A percentile compares a stretch with the other conserved stretches of the same genome.
These are phyloP conservation scores for Andricus grossulariae DNA, from an alignment of 1,140 invertebrate species.

Conservation along the genomic window DNA sequence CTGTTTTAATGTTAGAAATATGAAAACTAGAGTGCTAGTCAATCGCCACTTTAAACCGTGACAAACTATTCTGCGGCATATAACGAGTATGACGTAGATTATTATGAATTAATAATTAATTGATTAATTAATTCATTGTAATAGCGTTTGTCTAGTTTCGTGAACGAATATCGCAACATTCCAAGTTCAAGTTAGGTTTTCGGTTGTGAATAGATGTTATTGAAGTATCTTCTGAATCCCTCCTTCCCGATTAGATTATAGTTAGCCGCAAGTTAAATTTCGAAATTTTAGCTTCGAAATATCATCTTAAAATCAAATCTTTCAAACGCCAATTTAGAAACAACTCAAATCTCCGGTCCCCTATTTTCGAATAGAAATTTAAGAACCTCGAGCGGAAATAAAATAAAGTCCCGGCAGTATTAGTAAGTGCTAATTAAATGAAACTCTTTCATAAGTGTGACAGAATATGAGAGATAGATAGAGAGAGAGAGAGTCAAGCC, in stretches of 20 bases:
- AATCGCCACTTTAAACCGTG: constrained; percentile 28
- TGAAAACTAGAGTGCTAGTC: constrained; percentile 17
- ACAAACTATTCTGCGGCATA: constrained; percentile 32
- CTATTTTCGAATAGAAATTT: too few relatives aligned
- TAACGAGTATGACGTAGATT: constrained; percentile 23
- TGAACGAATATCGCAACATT: background rate
- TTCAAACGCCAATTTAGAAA: too few relatives aligned
- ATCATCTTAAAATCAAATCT: too few relatives aligned
- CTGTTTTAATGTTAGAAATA: constrained; percentile 3
- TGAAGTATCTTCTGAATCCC: too few relatives aligned
- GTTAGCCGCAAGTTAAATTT: too few relatives aligned
- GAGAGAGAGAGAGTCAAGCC: background rate
- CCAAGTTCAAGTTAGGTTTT: background rate
- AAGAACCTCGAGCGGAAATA: background rate
- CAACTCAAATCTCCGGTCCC: too few relatives aligned
- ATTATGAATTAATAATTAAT: constrained; percentile 18
- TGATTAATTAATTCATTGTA: constrained; percentile 9
- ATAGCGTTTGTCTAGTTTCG: constrained; percentile 21
- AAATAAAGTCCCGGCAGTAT: background rate
- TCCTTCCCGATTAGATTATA: too few relatives aligned
- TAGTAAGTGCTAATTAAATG: too few relatives aligned
- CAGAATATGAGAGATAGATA: background rate
- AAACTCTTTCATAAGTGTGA: too few relatives aligned
- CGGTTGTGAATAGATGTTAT: background rate
- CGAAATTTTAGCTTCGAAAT: too few relatives aligned